These are phyloP conservation scores for Heliothis subflexa DNA, from an alignment of 1,140 invertebrate genomes.

Conservation along the genomic window DNA sequence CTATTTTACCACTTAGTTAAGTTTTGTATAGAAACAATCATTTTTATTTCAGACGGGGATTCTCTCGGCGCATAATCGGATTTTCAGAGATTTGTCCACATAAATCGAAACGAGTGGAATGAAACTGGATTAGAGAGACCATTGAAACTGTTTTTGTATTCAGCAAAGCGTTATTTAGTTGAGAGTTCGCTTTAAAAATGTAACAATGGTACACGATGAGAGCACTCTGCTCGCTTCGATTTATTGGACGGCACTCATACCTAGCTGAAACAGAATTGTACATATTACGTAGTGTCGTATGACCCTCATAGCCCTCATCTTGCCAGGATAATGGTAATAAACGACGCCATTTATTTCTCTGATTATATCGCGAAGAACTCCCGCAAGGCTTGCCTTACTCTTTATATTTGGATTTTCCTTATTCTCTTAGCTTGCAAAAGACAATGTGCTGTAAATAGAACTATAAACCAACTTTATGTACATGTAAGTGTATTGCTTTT, in stretches of 20 bases:
- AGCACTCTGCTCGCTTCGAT: constrained; percentile 1
- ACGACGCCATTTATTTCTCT: constrained; percentile 42
- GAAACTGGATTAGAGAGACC: constrained; percentile 23
- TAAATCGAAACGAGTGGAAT: constrained; percentile 33
- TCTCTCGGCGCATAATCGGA: constrained; percentile 17
- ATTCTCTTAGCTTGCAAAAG: constrained; percentile 25
- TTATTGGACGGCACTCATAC: background rate
- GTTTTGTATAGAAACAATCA: constrained; percentile 5
- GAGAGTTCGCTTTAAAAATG: constrained; percentile 2
- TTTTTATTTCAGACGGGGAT: constrained; percentile 10
- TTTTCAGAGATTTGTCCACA: constrained; percentile 30
- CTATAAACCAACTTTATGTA: background rate
- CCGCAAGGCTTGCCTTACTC: constrained; percentile 1
- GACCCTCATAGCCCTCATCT: constrained; percentile 21
- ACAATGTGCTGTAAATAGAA: background rate
- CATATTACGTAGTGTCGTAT: constrained; percentile 19
- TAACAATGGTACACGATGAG: background rate
- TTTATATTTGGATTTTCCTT: constrained; percentile 16
- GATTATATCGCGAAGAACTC: constrained; percentile 24
- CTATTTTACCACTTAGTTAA: constrained; percentile 9
- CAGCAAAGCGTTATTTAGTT: constrained; percentile 27
- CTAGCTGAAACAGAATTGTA: background rate
- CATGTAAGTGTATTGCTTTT: background rate
- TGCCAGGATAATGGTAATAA: constrained; percentile 41
- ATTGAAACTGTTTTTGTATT: constrained; percentile 26